A percentile compares a stretch with the other conserved stretches of the same genome.
Conservation (phyloP, 2,888 invertebrate genomes). For the Ophion slaviceki region DNA sequence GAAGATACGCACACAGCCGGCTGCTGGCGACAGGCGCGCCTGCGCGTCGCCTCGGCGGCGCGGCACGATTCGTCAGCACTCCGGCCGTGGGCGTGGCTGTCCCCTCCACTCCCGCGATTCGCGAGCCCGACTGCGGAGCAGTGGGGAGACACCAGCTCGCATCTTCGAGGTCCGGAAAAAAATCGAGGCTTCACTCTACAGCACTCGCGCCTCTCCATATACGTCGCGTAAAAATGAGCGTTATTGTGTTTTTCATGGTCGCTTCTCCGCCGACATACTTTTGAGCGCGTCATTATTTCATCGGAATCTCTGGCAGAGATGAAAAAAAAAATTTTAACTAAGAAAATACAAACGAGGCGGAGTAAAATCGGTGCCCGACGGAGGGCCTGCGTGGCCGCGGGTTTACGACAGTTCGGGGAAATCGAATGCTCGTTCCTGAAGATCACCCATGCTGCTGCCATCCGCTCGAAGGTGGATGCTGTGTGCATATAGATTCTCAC, state of each 20-base stretch:
- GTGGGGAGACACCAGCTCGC: neutral
- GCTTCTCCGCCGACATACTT: constrained; percentile 39
- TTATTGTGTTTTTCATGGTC: constrained; percentile 32
- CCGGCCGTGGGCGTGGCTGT: too few relatives aligned
- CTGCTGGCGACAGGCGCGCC: too few relatives aligned
- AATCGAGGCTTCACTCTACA: neutral
- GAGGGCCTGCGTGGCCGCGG: constrained; percentile 15
- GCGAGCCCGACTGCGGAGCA: neutral
- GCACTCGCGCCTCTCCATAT: neutral
- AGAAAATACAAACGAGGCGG: neutral
- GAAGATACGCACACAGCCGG: too few relatives aligned
- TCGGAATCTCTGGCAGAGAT: constrained; percentile 32
- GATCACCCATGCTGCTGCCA: constrained; percentile 21
- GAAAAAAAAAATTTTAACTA: neutral
- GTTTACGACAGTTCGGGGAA: constrained; percentile 56
- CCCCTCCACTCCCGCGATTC: too few relatives aligned
- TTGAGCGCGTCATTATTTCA: constrained; percentile 49
- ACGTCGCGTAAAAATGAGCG: constrained; percentile 19
- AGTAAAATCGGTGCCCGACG: constrained; percentile 3
- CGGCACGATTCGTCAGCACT: neutral
- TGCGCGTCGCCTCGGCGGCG: too few relatives aligned
- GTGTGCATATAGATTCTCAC: too few relatives aligned
- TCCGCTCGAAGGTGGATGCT: constrained; percentile 13
- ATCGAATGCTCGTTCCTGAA: constrained; percentile 50
- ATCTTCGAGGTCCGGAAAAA: too few relatives aligned